phyloP scores from a whole-genome alignment of 2,113 vertebrate species.

The Sebastes fasciatus region DNA sequence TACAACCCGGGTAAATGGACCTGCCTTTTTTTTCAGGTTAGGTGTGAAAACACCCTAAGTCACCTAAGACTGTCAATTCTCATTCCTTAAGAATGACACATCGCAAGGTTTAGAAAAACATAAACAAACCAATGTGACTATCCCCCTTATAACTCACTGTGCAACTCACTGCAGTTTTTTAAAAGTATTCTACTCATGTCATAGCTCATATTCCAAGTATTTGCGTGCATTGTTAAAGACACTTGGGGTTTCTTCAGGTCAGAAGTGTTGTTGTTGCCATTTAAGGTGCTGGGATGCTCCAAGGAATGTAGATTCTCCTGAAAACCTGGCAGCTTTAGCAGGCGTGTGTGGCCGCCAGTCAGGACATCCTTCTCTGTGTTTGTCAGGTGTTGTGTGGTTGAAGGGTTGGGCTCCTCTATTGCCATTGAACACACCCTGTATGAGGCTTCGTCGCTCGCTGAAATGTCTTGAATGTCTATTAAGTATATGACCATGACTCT shows the following conservation, averaged over 20 bases:
- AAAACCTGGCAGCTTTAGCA: constrained; percentile 27
- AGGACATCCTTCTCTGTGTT: constrained; percentile 26
- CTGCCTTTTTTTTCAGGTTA: neutral
- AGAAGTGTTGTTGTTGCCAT: constrained; percentile 10
- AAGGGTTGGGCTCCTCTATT: constrained; percentile 14
- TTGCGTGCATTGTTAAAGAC: neutral
- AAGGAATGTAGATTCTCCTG: constrained; percentile 60
- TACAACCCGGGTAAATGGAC: neutral
- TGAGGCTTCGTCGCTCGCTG: neutral
- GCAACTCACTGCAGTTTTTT: neutral
- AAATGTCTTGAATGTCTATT: neutral
- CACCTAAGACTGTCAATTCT: neutral
- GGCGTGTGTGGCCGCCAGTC: constrained; percentile 40
- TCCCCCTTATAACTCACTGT: neutral
- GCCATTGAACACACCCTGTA: constrained; percentile 9
- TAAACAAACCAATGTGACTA: neutral
- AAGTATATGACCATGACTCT: neutral
- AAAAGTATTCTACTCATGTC: neutral
- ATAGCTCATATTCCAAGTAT: neutral
- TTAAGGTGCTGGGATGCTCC: constrained; percentile 21
- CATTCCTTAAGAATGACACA: constrained; percentile 22
- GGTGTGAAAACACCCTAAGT: neutral
- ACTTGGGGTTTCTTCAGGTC: neutral
- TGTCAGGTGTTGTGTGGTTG: constrained; percentile 47
- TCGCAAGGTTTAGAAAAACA: neutral